A percentile compares a stretch with the other conserved stretches of the same genome.
These are phyloP conservation scores for Himalopsyche kuldschensis DNA, from an alignment of 2,888 invertebrate species.

Conservation along the genomic window DNA sequence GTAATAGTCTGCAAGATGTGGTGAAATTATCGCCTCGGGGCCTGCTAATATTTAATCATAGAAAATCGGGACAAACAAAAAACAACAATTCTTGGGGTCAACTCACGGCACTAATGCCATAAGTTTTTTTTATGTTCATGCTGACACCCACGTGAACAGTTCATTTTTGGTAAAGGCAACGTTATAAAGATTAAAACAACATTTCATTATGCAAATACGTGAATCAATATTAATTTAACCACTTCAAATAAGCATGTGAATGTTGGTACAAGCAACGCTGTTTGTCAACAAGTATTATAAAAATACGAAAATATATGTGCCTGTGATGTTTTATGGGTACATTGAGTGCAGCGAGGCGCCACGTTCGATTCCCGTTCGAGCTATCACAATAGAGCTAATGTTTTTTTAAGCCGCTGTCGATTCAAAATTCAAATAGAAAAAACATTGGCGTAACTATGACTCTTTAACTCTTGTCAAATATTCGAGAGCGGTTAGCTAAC, in stretches of 20 bases:
- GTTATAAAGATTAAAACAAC: slow-evolving; percentile 33
- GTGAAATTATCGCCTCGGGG: background rate
- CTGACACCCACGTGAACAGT: slow-evolving; percentile 31
- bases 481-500: too few species aligned
- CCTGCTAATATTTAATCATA: background rate
- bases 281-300: background rate
- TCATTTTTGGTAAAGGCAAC: slow-evolving; percentile 37
- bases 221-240: slow-evolving; percentile 10
- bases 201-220: slow-evolving; percentile 32
- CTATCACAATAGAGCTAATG: too few species aligned
- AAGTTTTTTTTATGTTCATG: slow-evolving; percentile 22
- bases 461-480: too few species aligned
- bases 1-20: background rate
- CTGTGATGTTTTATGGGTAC: too few species aligned
- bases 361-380: too few species aligned
- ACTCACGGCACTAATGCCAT: slow-evolving; percentile 10
- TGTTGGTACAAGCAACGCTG: background rate
- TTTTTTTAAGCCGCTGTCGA: too few species aligned
- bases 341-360: too few species aligned
- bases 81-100: slow-evolving; percentile 24
- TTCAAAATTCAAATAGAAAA: too few species aligned
- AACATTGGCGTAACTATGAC: too few species aligned
- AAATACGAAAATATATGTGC: background rate
- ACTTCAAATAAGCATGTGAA: background rate
- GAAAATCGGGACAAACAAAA: background rate